phyloP scores from a whole-genome alignment of 2,797 vertebrate genomes.

The Chelmon rostratus region DNA sequence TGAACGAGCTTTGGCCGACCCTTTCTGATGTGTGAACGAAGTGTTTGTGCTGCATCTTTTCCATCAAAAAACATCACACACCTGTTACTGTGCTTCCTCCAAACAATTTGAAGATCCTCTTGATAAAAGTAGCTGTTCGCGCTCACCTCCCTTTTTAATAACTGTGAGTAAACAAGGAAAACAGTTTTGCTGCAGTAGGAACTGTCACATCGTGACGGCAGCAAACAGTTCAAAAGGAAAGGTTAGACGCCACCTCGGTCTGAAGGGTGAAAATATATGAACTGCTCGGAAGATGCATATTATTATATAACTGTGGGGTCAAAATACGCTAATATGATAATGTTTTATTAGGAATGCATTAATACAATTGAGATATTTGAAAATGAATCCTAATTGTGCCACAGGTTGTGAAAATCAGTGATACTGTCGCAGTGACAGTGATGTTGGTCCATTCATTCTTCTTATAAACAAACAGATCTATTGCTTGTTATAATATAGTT shows the following conservation, averaged over 20 bases:
- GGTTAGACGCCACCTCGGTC: slow-evolving; percentile 18
- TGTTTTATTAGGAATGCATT: too few relatives aligned
- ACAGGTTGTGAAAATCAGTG: too few relatives aligned
- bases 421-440: too few relatives aligned
- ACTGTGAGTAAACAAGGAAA: slow-evolving; percentile 19
- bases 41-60: slow-evolving; percentile 12
- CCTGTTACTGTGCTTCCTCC: neutral
- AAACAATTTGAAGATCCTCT: neutral
- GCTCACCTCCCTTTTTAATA: neutral
- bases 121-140: neutral
- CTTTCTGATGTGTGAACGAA: slow-evolving; percentile 17
- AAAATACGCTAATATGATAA: too few relatives aligned
- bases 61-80: slow-evolving; percentile 5
- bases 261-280: slow-evolving; percentile 8
- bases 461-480: neutral
- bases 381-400: too few relatives aligned
- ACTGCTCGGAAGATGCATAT: slow-evolving; percentile 2
- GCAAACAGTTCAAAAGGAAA: slow-evolving; percentile 10
- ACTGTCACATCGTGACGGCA: neutral
- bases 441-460: too few relatives aligned
- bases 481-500: neutral
- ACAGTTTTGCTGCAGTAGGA: neutral
- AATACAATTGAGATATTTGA: too few relatives aligned
- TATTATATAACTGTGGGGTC: neutral
- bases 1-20: slow-evolving; percentile 13